phyloP scores from a whole-genome alignment of 2,113 vertebrate species.

The Melanocharis versteri region DNA sequence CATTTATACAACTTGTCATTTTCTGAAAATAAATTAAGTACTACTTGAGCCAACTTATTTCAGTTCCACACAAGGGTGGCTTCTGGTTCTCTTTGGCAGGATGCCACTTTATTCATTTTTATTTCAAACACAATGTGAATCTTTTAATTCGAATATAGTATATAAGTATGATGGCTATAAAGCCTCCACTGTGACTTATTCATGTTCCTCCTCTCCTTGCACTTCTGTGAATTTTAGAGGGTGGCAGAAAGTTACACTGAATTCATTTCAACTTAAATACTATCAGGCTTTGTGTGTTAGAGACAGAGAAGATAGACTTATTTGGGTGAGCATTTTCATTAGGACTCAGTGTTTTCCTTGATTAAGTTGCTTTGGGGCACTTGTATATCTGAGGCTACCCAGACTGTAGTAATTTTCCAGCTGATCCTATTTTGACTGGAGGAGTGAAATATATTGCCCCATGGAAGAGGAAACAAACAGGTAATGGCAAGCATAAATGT shows the following conservation, averaged over 20 bases:
- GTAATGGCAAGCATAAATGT: background rate
- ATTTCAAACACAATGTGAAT: slow-evolving; percentile 74
- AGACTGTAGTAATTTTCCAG: background rate
- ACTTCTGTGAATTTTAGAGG: background rate
- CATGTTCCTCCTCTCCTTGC: slow-evolving; percentile 16
- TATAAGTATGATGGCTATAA: slow-evolving; percentile 43
- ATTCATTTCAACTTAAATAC: background rate
- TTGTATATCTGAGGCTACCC: background rate
- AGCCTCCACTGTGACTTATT: slow-evolving; percentile 48
- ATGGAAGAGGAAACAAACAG: background rate
- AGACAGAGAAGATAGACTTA: background rate
- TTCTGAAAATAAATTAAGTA: slow-evolving; percentile 75
- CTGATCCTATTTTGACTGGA: background rate
- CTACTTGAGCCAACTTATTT: slow-evolving; percentile 73
- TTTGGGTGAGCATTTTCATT: background rate
- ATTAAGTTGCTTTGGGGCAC: background rate
- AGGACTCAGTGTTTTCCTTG: background rate
- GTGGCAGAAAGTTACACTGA: background rate
- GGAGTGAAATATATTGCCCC: background rate
- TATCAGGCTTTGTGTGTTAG: background rate
- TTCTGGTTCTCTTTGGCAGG: slow-evolving; percentile 71
- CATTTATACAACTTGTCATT: slow-evolving; percentile 74
- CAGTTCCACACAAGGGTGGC: slow-evolving; percentile 64
- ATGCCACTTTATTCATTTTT: slow-evolving; percentile 72
- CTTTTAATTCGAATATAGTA: slow-evolving; percentile 68